phyloP scores from a whole-genome alignment of 2,113 vertebrate species.

The Dasypus novemcinctus region DNA sequence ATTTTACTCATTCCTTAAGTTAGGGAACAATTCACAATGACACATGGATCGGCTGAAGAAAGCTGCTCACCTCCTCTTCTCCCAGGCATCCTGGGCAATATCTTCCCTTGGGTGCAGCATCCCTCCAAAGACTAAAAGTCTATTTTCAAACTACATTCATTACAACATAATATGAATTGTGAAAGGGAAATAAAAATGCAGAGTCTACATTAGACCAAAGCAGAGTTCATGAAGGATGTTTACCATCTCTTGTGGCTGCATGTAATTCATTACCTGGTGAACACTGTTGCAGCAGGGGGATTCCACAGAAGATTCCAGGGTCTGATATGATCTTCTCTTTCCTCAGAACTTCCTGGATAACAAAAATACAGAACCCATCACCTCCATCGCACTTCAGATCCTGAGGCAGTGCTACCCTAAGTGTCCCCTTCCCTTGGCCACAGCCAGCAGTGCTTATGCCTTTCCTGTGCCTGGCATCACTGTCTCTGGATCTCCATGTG shows the following conservation, averaged over 20 bases:
- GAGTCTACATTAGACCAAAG: background rate
- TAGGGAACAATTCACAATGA: background rate
- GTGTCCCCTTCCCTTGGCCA: slow-evolving; percentile 84
- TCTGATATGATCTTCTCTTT: background rate
- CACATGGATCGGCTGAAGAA: background rate
- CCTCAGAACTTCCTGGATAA: slow-evolving; percentile 84
- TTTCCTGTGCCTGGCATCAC: slow-evolving; percentile 83
- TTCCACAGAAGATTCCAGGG: accelerated
- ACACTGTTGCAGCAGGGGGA: background rate
- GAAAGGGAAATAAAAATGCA: background rate
- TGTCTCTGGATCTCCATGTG: background rate
- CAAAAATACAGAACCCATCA: slow-evolving; percentile 82
- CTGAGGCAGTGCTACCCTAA: slow-evolving; percentile 91
- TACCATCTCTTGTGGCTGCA: background rate
- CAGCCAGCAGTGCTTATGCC: slow-evolving; percentile 84
- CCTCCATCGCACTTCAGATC: slow-evolving; percentile 84
- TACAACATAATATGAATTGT: background rate
- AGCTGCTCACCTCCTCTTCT: background rate
- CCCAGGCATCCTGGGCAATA: background rate
- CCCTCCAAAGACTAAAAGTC: background rate
- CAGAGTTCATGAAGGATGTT: too few relatives aligned
- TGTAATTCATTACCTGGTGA: background rate
- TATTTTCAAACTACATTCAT: background rate
- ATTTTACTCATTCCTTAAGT: background rate
- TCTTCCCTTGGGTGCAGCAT: background rate